A percentile compares a stretch with the other conserved stretches of the same genome.
These are phyloP conservation scores for Himalopsyche japonica DNA, from an alignment of 2,888 invertebrate genomes.

Conservation along the genomic window DNA sequence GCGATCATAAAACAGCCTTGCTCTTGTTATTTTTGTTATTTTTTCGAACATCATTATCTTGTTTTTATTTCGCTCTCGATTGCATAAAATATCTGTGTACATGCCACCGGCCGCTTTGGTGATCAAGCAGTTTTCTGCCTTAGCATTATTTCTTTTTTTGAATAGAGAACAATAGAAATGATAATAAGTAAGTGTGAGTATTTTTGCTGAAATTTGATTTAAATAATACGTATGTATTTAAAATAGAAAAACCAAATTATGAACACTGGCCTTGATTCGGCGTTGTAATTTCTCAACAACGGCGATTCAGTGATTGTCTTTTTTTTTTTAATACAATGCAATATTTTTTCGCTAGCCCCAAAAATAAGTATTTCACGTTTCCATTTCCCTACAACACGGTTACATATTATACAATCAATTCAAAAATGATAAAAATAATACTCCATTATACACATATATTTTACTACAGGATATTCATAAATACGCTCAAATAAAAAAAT, in stretches of 20 bases:
- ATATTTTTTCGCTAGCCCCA: no score
- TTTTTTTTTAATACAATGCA: no score
- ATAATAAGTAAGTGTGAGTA: background rate
- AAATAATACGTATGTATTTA: background rate
- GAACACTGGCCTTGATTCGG: background rate
- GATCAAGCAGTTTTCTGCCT: background rate
- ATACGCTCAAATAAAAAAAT: no score
- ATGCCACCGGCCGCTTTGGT: background rate
- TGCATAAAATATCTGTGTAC: background rate
- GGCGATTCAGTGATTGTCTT: no score
- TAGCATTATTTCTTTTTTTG: background rate
- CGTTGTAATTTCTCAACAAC: background rate
- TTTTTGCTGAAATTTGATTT: background rate
- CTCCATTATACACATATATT: no score
- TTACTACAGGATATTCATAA: no score
- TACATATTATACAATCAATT: no score
- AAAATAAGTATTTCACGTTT: no score
- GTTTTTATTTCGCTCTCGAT: background rate
- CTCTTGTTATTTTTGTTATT: background rate
- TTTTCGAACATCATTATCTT: background rate
- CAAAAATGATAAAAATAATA: no score
- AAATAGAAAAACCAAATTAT: background rate
- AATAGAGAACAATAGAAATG: background rate
- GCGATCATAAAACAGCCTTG: background rate
- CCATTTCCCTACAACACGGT: no score